Evolutionary conservation across 2,888 invertebrate species (phyloP).

Genomic region (Lissocephala sabroskyi): DNA sequence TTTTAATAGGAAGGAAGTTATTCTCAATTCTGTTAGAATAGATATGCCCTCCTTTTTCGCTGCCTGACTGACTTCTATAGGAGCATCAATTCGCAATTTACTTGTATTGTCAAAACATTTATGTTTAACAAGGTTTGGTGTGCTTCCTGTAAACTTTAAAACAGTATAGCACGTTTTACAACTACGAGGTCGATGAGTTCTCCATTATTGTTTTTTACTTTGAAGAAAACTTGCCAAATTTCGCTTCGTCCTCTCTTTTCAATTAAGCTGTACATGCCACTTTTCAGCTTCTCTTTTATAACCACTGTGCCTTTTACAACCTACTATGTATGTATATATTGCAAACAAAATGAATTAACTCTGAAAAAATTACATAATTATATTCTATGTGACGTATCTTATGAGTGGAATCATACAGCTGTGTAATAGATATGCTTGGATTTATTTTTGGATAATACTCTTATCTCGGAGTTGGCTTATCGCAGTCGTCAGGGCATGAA

Average conservation of each 20-base stretch:
- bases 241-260: conserved; percentile 5
- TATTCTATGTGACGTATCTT: too few species aligned
- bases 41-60: conserved; percentile 13
- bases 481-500: too few species aligned
- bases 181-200: not conserved
- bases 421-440: too few species aligned
- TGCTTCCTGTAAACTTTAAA: conserved; percentile 10
- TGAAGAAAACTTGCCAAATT: not conserved
- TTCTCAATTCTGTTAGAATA: conserved; percentile 6
- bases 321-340: too few species aligned
- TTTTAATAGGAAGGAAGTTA: conserved; percentile 22
- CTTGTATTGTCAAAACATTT: conserved; percentile 14
- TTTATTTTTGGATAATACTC: too few species aligned
- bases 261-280: not conserved
- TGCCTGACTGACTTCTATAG: conserved; percentile 2
- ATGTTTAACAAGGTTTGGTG: conserved; percentile 23
- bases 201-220: not conserved
- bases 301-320: too few species aligned
- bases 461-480: too few species aligned
- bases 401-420: too few species aligned
- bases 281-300: not conserved
- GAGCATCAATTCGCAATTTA: not conserved
- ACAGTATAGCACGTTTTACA: not conserved
- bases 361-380: too few species aligned
- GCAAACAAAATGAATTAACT: too few species aligned